Evolutionary conservation across 2,888 invertebrate species (phyloP).

Genomic region (Vesta saturnalis): DNA sequence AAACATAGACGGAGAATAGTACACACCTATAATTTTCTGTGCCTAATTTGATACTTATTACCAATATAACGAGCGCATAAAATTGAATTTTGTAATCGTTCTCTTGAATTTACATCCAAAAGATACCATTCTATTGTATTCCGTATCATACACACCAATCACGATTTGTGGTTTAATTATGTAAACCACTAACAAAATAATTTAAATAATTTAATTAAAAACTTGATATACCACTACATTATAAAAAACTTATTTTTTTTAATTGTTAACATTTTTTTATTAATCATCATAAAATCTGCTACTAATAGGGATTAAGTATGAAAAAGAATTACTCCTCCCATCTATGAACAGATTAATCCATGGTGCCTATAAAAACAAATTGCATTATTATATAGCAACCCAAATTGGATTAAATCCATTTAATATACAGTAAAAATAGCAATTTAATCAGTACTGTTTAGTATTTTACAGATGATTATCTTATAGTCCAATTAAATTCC

Average conservation of each 20-base stretch:
- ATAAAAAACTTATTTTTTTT: too few relatives aligned
- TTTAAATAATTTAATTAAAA: background rate
- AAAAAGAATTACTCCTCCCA: constrained; percentile 2
- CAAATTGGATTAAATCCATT: constrained; percentile 27
- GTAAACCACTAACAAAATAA: background rate
- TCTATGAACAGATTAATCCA: background rate
- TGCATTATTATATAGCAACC: constrained; percentile 20
- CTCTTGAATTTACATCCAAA: constrained; percentile 8
- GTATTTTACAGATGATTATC: constrained; percentile 26
- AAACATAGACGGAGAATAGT: constrained; percentile 23
- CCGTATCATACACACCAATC: background rate
- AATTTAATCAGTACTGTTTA: constrained; percentile 24
- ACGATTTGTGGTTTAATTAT: constrained; percentile 1
- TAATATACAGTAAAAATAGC: constrained; percentile 20
- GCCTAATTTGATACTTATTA: constrained; percentile 20
- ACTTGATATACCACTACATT: too few relatives aligned
- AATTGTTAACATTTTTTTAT: background rate
- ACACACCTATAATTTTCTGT: constrained; percentile 32
- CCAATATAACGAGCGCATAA: constrained; percentile 9
- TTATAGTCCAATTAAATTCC: constrained; percentile 29
- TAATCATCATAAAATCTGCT: background rate
- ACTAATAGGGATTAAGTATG: background rate
- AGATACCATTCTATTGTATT: background rate
- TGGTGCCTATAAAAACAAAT: constrained; percentile 20
- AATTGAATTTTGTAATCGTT: constrained; percentile 27